Conservation (phyloP, 1,140 invertebrate genomes). For the Microvelia longipes region DNA sequence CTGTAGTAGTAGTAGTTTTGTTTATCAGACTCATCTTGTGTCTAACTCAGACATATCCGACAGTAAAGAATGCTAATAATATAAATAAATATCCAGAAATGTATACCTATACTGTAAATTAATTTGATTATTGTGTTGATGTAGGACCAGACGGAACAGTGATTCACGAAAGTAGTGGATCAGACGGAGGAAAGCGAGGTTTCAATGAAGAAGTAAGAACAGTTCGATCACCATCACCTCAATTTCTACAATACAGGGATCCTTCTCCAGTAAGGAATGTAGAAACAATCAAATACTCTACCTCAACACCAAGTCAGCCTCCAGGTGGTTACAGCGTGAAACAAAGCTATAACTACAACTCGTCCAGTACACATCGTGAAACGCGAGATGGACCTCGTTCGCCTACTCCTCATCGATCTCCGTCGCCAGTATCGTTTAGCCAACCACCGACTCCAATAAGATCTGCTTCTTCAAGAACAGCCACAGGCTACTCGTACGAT, state of each 20-base stretch:
- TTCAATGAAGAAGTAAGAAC: background rate
- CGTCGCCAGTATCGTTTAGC: conserved; percentile 21
- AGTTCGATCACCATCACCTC: background rate
- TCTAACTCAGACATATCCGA: no score
- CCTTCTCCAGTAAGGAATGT: background rate
- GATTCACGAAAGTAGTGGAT: background rate
- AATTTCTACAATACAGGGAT: background rate
- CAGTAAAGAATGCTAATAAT: no score
- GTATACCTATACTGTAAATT: no score
- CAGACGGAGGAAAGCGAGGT: background rate
- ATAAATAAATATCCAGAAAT: no score
- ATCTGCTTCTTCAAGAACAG: background rate
- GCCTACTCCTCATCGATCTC: conserved; percentile 23
- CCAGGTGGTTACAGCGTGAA: background rate
- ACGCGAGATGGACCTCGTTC: conserved; percentile 14
- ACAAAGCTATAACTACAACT: conserved; percentile 13
- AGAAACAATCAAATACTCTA: background rate
- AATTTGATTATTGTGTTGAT: background rate
- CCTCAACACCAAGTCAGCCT: background rate
- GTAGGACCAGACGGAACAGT: background rate
- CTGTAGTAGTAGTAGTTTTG: no score
- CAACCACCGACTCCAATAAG: conserved; percentile 14
- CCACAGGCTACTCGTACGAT: background rate
- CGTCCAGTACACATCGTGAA: background rate
- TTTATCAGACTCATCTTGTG: no score